phyloP scores from a whole-genome alignment of 2,888 invertebrate genomes.

The Drosophila birchii region DNA sequence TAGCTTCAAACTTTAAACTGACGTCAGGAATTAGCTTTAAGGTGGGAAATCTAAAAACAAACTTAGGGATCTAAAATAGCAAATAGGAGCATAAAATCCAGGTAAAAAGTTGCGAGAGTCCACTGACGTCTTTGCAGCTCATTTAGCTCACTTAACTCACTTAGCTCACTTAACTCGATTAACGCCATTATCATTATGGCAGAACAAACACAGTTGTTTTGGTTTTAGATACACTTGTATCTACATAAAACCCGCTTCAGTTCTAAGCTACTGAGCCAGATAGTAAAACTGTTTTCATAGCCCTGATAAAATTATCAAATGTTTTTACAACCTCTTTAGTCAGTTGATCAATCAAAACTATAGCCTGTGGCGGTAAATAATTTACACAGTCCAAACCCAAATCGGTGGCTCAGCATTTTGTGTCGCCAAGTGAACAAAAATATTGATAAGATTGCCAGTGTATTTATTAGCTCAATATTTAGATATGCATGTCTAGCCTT shows the following conservation, averaged over 20 bases:
- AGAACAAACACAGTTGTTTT: conserved; percentile 45
- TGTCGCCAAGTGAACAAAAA: conserved; percentile 17
- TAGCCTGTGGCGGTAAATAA: conserved; percentile 56
- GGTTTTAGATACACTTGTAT: conserved; percentile 27
- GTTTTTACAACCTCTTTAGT: conserved; percentile 31
- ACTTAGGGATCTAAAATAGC: conserved; percentile 31
- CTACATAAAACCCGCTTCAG: conserved; percentile 4
- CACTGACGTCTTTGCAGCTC: conserved; percentile 57
- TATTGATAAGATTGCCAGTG: conserved; percentile 41
- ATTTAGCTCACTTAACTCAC: conserved; percentile 23
- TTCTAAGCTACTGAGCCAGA: conserved; percentile 27
- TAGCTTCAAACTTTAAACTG: conserved; percentile 12
- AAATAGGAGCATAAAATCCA: conserved; percentile 26
- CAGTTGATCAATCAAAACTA: conserved; percentile 63
- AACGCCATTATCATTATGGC: conserved; percentile 38
- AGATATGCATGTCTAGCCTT: conserved; percentile 32
- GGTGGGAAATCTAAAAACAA: conserved; percentile 28
- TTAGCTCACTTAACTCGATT: conserved; percentile 23
- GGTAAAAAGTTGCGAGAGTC: conserved; percentile 11
- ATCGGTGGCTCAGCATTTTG: conserved; percentile 7
- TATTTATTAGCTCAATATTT: conserved; percentile 37
- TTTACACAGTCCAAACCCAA: conserved; percentile 37
- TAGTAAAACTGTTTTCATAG: conserved; percentile 33
- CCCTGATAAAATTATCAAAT: conserved; percentile 27
- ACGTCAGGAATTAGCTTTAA: conserved; percentile 25